phyloP scores from a whole-genome alignment of 2,113 vertebrate species.

The Corapipo altera region DNA sequence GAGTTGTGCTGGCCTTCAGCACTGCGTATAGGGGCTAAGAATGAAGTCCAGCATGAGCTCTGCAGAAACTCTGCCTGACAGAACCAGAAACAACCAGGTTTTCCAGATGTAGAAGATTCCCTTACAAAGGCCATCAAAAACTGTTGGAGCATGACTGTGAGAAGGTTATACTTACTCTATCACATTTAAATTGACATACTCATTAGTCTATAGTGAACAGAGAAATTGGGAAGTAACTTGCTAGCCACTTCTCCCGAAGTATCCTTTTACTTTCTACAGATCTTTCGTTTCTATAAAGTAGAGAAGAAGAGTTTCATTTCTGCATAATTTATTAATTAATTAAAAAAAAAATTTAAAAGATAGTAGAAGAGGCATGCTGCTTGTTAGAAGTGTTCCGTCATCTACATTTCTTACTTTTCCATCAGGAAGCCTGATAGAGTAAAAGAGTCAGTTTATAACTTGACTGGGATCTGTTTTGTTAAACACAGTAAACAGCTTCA shows the following conservation, averaged over 20 bases:
- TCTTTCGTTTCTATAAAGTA: background rate
- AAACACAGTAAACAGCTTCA: conserved; percentile 13
- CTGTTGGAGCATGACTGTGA: background rate
- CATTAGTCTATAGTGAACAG: background rate
- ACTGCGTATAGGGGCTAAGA: background rate
- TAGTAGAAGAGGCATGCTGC: background rate
- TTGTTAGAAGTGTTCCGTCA: background rate
- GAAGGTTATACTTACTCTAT: background rate
- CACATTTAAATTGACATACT: background rate
- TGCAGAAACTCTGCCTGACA: background rate
- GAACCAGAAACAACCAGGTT: background rate
- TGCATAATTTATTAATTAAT: background rate
- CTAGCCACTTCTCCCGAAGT: background rate
- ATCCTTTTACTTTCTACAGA: too few species aligned
- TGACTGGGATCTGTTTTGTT: background rate
- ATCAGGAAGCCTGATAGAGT: background rate
- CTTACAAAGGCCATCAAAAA: background rate
- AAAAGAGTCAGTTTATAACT: background rate
- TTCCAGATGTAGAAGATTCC: background rate
- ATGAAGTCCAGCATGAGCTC: background rate
- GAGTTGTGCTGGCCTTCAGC: background rate
- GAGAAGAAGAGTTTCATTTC: background rate
- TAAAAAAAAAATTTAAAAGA: background rate
- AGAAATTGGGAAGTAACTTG: background rate
- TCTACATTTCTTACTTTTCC: background rate